These are phyloP conservation scores for Poecile atricapillus DNA, from an alignment of 2,113 vertebrate species.

Conservation along the genomic window DNA sequence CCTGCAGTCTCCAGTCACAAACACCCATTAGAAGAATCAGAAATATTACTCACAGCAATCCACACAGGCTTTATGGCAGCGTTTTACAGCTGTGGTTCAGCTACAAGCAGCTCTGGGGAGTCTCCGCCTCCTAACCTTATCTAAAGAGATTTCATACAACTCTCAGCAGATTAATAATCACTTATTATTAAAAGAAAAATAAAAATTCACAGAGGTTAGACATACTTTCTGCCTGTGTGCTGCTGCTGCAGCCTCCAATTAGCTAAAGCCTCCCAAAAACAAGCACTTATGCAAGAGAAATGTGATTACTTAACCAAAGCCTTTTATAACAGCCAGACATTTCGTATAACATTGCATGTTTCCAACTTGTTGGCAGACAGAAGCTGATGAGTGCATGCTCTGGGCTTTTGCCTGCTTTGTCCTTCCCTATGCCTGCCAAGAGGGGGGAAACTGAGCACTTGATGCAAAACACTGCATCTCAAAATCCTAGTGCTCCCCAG, in stretches of 20 bases:
- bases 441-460: neutral
- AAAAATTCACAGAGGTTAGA: neutral
- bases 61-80: neutral
- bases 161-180: neutral
- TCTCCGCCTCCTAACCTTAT: neutral
- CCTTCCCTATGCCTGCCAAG: neutral
- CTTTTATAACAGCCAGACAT: constrained; percentile 25
- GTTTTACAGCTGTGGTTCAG: neutral
- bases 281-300: constrained; percentile 52
- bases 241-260: neutral
- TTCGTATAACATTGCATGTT: neutral
- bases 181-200: neutral
- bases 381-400: neutral
- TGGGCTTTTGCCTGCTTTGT: neutral
- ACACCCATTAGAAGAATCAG: neutral
- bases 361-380: neutral
- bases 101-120: neutral
- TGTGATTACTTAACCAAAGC: constrained; percentile 23
- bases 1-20: neutral
- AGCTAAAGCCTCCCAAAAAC: constrained; percentile 20
- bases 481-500: fast-evolving
- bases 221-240: neutral
- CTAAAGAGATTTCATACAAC: neutral
- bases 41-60: constrained; percentile 43
- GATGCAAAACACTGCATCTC: neutral